A percentile compares a stretch with the other conserved stretches of the same genome.
These are phyloP conservation scores for Porites rus DNA, from an alignment of 92 coral and sea anemone species.

Conservation along the genomic window DNA sequence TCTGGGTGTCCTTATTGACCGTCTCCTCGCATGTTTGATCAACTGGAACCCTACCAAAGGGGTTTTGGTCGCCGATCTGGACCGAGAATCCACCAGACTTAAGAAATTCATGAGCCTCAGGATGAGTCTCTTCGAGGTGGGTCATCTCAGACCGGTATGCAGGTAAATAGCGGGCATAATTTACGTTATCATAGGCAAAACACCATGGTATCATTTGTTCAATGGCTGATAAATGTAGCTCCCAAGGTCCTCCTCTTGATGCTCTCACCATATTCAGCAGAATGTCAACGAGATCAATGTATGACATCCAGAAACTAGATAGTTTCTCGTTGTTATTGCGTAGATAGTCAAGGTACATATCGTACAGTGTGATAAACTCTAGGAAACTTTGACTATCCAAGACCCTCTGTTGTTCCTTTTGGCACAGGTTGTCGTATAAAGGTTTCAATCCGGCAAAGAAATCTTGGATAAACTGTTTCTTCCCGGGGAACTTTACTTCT, in stretches of 20 bases:
- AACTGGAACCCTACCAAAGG: slow-evolving; percentile 51
- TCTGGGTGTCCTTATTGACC: slow-evolving; percentile 51
- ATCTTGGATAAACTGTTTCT: slow-evolving; percentile 23
- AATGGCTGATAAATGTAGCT: slow-evolving; percentile 64
- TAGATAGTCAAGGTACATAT: slow-evolving; percentile 38
- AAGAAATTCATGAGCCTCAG: slow-evolving; percentile 51
- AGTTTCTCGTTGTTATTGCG: slow-evolving; percentile 33
- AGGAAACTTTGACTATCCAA: slow-evolving; percentile 35
- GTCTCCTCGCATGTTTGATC: slow-evolving; percentile 55
- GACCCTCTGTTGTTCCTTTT: slow-evolving; percentile 44
- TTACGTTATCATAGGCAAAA: slow-evolving; percentile 70
- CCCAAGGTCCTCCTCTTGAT: slow-evolving; percentile 70
- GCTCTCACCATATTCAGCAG: slow-evolving; percentile 63
- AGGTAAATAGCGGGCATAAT: slow-evolving; percentile 66
- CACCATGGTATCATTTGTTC: slow-evolving; percentile 72
- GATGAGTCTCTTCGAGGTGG: slow-evolving; percentile 52
- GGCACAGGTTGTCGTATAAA: slow-evolving; percentile 40
- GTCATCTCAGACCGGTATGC: slow-evolving; percentile 60
- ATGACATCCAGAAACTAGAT: slow-evolving; percentile 64
- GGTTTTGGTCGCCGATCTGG: slow-evolving; percentile 55
- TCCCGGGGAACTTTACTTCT: slow-evolving; percentile 19
- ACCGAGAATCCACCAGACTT: slow-evolving; percentile 70
- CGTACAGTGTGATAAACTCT: slow-evolving; percentile 47
- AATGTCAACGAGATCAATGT: slow-evolving; percentile 62
- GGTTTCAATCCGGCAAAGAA: slow-evolving; percentile 41